Conservation (phyloP, 2,113 vertebrate genomes). For the Marcusenius ussheri region DNA sequence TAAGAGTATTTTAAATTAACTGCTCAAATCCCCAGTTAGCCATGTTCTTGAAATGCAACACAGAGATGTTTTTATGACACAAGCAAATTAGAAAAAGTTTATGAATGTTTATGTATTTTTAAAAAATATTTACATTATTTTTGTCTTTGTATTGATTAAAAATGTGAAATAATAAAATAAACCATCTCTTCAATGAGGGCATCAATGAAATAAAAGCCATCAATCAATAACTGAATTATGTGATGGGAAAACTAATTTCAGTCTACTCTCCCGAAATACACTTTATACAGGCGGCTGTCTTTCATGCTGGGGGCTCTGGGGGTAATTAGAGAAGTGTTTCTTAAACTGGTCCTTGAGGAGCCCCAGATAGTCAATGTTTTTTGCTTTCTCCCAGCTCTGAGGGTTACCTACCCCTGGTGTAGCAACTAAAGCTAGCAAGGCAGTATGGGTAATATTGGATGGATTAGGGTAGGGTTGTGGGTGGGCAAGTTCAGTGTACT, state of each 20-base stretch:
- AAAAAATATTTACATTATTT: slow-evolving; percentile 60
- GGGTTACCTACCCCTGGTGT: background rate
- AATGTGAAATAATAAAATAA: background rate
- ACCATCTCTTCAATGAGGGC: too few species aligned
- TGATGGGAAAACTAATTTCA: background rate
- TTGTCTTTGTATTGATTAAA: slow-evolving; percentile 31
- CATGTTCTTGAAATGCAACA: background rate
- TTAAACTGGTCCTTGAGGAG: background rate
- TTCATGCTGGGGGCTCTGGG: background rate
- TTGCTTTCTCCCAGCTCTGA: background rate
- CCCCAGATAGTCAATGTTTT: background rate
- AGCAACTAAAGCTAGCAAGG: background rate
- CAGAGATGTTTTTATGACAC: background rate
- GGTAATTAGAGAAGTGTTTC: background rate
- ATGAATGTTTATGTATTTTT: slow-evolving; percentile 42
- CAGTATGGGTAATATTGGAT: background rate
- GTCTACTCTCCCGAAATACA: background rate
- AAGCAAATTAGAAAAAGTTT: slow-evolving; percentile 37
- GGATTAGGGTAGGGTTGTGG: background rate
- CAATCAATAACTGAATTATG: background rate
- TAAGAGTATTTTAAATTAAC: background rate
- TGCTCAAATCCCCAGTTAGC: background rate
- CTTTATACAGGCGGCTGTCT: background rate
- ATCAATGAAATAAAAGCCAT: too few species aligned
- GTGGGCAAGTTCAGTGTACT: background rate